A percentile compares a stretch with the other conserved stretches of the same genome.
Evolutionary conservation across 2,888 invertebrate species (phyloP).

Genomic region (Ametastegia equiseti): DNA sequence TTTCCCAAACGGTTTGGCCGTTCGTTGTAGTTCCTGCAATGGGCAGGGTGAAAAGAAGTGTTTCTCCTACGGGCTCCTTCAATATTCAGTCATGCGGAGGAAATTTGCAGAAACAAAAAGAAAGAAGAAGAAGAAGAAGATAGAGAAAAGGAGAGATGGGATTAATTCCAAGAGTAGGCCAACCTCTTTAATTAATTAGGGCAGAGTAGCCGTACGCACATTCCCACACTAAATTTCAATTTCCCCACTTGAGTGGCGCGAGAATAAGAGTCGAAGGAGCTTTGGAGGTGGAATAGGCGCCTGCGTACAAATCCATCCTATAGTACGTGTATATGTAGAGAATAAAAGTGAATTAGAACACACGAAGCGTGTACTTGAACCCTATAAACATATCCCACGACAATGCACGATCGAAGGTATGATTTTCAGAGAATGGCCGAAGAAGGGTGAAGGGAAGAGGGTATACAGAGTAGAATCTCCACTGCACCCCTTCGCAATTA

Average conservation of each 20-base stretch:
- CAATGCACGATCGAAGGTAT: conserved; percentile 26
- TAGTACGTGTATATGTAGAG: neutral
- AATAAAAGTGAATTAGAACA: neutral
- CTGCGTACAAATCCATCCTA: neutral
- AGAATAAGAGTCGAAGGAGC: neutral
- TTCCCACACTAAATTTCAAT: conserved; percentile 33
- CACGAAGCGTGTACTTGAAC: neutral
- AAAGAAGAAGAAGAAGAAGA: neutral
- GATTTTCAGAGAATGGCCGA: conserved; percentile 6
- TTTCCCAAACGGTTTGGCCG: too few species aligned
- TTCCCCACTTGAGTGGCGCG: conserved; percentile 2
- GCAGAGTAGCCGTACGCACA: neutral
- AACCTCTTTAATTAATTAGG: conserved; percentile 37
- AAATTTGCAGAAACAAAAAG: too few species aligned
- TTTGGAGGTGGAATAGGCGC: neutral
- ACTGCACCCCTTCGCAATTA: conserved; percentile 27
- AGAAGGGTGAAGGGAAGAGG: neutral
- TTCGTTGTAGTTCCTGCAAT: too few species aligned
- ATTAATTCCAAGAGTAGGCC: conserved; percentile 12
- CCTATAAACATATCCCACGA: neutral
- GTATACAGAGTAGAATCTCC: neutral
- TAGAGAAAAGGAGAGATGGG: neutral
- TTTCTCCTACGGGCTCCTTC: too few species aligned
- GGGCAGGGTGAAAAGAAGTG: too few species aligned
- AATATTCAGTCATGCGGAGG: too few species aligned